Evolutionary conservation across 1,140 invertebrate species (phyloP).

Genomic region (Globodera rostochiensis): DNA sequence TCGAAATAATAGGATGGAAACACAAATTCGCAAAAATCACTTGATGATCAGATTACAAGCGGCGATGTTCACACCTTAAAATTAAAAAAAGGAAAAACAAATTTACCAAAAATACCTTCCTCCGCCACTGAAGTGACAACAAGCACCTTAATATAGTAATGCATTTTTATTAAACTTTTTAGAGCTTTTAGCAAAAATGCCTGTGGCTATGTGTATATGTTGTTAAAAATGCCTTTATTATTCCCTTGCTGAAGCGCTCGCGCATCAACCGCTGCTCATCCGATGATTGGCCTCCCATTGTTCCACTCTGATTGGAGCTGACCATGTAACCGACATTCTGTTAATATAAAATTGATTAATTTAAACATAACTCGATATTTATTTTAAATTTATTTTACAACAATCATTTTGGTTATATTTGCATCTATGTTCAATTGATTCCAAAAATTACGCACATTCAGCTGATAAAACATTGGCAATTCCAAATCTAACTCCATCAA

Average conservation of each 20-base stretch:
- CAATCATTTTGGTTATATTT: too few species aligned
- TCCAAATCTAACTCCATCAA: conserved; percentile 23
- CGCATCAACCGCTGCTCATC: conserved; percentile 35
- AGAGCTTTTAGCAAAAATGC: too few species aligned
- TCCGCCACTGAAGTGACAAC: conserved; percentile 67
- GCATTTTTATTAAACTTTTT: too few species aligned
- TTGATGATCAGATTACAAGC: conserved; percentile 67
- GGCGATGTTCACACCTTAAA: conserved; percentile 57
- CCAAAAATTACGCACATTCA: conserved; percentile 26
- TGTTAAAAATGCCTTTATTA: neutral
- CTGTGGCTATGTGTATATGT: too few species aligned
- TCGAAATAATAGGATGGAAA: too few species aligned
- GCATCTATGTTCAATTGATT: too few species aligned
- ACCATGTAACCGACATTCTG: conserved; percentile 31
- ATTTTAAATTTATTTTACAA: too few species aligned
- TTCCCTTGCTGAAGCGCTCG: conserved; percentile 33
- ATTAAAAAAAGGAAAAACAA: neutral
- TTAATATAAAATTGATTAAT: too few species aligned
- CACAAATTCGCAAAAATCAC: neutral
- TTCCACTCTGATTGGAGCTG: conserved; percentile 45
- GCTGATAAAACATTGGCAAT: conserved; percentile 32
- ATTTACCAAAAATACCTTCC: conserved; percentile 59
- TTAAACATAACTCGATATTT: too few species aligned
- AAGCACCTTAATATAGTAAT: conserved; percentile 69
- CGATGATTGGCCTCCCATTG: conserved; percentile 40